A percentile compares a stretch with the other conserved stretches of the same genome.
Conservation (phyloP, 2,888 invertebrate genomes). For the Allygus modestus region DNA sequence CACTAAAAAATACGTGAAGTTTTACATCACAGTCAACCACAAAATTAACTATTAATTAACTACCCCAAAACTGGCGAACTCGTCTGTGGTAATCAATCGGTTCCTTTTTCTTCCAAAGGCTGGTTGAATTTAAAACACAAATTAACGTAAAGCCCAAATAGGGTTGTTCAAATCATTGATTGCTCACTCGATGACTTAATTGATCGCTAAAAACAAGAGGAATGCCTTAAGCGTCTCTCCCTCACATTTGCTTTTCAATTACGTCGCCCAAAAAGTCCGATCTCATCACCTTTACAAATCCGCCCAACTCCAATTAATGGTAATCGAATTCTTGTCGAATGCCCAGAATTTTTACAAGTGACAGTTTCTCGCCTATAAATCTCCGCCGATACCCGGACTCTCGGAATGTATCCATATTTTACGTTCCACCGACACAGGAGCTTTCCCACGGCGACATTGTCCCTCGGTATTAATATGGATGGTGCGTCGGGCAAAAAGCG, state of each 20-base stretch:
- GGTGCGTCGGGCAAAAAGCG: conserved; percentile 8
- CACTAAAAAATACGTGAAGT: no score
- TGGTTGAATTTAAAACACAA: no score
- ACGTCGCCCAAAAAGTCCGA: not conserved
- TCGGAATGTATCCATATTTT: conserved; percentile 22
- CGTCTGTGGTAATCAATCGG: no score
- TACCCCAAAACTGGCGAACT: no score
- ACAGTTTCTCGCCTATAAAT: conserved; percentile 44
- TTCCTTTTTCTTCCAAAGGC: no score
- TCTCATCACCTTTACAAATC: conserved; percentile 27
- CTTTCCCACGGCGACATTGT: conserved; percentile 1
- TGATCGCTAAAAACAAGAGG: not conserved
- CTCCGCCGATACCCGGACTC: not conserved
- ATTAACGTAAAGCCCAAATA: not conserved
- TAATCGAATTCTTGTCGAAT: conserved; percentile 49
- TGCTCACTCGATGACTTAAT: conserved; percentile 10
- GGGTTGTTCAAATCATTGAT: not conserved
- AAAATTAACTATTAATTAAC: no score
- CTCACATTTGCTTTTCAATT: conserved; percentile 17
- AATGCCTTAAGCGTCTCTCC: not conserved
- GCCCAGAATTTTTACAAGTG: conserved; percentile 47
- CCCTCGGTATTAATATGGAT: conserved; percentile 7
- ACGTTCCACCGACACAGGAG: not conserved
- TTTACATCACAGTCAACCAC: no score
- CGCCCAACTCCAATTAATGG: conserved; percentile 40